phyloP scores from a whole-genome alignment of 2,797 vertebrate genomes.

The Spinus olivaceus region DNA sequence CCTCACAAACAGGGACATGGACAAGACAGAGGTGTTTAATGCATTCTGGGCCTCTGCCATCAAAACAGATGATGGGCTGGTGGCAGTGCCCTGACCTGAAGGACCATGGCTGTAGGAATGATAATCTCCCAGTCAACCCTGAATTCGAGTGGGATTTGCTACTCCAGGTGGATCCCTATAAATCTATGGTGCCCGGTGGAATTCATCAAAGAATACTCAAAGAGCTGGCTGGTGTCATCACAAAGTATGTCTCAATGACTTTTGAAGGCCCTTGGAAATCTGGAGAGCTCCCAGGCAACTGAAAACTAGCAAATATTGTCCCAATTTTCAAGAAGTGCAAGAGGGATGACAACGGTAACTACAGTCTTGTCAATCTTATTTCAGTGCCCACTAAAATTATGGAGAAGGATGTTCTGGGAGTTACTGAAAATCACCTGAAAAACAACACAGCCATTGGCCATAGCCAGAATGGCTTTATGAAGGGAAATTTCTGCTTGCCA shows the following conservation, averaged over 20 bases:
- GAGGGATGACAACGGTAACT: neutral
- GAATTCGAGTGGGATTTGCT: accelerated
- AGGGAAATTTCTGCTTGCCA: neutral
- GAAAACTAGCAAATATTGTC: neutral
- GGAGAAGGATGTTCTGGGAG: neutral
- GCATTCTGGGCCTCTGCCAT: neutral
- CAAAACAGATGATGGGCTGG: accelerated
- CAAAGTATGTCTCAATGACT: neutral
- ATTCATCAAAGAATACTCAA: neutral
- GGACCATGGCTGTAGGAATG: too few species aligned
- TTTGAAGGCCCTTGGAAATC: neutral
- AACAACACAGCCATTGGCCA: neutral
- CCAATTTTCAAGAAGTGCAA: accelerated
- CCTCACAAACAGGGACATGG: neutral
- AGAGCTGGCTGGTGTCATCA: neutral
- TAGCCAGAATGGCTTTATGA: neutral
- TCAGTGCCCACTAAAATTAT: neutral
- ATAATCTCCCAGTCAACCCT: neutral
- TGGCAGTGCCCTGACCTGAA: neutral
- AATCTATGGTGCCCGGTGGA: neutral
- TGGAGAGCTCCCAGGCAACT: neutral
- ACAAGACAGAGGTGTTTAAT: neutral
- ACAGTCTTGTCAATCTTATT: too few species aligned
- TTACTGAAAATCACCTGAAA: neutral
- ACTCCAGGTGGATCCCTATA: neutral